Evolutionary conservation across 2,113 vertebrate species (phyloP).

Genomic region (Herpetotheres cachinnans): DNA sequence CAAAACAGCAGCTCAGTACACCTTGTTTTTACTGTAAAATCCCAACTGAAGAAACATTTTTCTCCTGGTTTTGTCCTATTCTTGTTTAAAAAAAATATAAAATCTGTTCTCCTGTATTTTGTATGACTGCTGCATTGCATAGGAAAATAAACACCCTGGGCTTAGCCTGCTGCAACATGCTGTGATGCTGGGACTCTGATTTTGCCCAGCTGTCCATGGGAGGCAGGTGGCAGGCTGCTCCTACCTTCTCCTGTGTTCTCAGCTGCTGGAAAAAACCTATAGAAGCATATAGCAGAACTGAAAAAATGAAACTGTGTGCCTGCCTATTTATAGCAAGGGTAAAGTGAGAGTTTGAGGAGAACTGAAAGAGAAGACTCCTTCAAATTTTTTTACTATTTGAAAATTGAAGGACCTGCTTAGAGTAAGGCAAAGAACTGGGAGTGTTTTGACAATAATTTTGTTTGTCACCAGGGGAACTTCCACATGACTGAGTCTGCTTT

Average conservation of each 20-base stretch:
- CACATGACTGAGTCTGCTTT: neutral
- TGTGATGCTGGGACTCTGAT: neutral
- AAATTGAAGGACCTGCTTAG: slow-evolving; percentile 25
- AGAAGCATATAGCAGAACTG: neutral
- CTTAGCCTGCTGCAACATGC: neutral
- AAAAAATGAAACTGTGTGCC: neutral
- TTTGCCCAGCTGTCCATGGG: neutral
- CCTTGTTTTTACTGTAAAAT: neutral
- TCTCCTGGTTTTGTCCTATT: neutral
- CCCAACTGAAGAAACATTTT: neutral
- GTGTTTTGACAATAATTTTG: neutral
- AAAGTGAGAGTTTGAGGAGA: slow-evolving; percentile 13
- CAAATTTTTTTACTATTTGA: slow-evolving; percentile 21
- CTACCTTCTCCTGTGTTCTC: neutral
- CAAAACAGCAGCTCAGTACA: neutral
- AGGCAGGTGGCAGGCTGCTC: neutral
- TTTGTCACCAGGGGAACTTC: neutral
- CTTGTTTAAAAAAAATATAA: neutral
- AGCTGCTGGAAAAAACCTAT: neutral
- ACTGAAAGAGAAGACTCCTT: slow-evolving; percentile 33
- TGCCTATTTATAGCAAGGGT: neutral
- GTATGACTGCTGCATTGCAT: neutral
- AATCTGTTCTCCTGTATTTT: neutral
- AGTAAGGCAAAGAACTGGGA: neutral
- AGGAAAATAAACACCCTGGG: neutral